Percentiles rank a stretch among this genome's conserved stretches.
These are phyloP conservation scores for Toxotes lorentzi DNA, from an alignment of 2,797 vertebrate genomes.

Conservation along the genomic window DNA sequence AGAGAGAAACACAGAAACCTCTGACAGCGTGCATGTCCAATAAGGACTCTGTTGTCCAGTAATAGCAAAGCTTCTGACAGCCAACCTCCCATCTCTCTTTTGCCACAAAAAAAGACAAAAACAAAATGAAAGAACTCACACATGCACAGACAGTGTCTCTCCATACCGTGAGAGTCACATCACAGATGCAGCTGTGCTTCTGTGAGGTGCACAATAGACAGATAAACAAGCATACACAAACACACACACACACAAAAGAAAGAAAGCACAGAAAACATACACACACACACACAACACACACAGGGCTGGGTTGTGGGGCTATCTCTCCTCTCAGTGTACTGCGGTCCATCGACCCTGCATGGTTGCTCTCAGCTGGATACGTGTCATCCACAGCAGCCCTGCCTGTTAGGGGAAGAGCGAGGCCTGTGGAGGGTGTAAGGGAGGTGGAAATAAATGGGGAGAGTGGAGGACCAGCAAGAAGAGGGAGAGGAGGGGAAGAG, in stretches of 20 bases:
- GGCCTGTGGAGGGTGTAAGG: conserved; percentile 53
- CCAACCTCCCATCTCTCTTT: background rate
- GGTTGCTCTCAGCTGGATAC: conserved; percentile 81
- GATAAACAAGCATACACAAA: conserved; percentile 53
- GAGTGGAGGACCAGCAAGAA: conserved; percentile 39
- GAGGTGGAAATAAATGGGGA: conserved; percentile 68
- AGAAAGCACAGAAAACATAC: conserved; percentile 29
- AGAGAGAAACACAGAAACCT: conserved; percentile 12
- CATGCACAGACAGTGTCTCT: conserved; percentile 34
- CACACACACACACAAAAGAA: conserved; percentile 29
- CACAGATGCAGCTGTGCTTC: conserved; percentile 59
- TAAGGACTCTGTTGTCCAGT: conserved; percentile 26
- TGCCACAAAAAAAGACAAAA: background rate
- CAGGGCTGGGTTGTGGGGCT: conserved; percentile 44
- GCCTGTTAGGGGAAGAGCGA: conserved; percentile 73
- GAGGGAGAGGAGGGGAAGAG: conserved; percentile 9
- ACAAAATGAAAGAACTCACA: conserved; percentile 10
- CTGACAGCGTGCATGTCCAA: conserved; percentile 35
- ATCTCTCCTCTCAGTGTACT: conserved; percentile 65
- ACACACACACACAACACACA: conserved; percentile 15
- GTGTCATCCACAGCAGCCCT: conserved; percentile 79
- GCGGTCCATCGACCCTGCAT: conserved; percentile 80
- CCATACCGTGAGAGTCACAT: conserved; percentile 51
- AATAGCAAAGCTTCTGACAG: conserved; percentile 35
- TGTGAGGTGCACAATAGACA: conserved; percentile 49